Evolutionary conservation across 2,888 invertebrate genomes (phyloP), one percentile per base, ranked within the genome.

Genomic region (Drosophila niveifrons): DNA sequence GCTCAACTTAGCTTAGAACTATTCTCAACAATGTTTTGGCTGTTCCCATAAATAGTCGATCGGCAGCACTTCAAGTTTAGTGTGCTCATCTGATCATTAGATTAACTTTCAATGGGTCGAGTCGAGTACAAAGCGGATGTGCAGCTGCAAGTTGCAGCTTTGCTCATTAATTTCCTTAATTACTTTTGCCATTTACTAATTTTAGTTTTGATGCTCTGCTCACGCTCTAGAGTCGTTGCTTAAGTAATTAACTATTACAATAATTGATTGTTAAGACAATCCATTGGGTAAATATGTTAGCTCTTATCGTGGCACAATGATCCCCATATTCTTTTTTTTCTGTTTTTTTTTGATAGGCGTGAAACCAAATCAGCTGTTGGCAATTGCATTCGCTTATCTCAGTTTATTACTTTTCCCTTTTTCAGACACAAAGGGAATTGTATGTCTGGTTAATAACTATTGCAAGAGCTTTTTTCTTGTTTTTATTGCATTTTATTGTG

Each of bases 91-190:
- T 51, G 29, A 17, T 4, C 13, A 9, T 9, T 29, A 23, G 9
- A 43, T 15, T 31, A 52, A 56, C 64, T 63, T 59, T 51, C 23
- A 29, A 29, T 48, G 41, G 7, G 29, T 36, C 31, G 29, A 3
- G n/a, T 23, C 46, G 10, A 72, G n/a, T 36, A 6, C 36, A n/a
- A 36, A 10, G 44, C 72, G 77, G 77, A 76, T 74, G 36, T 58
- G 17, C 53, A 48, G 17, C 36, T 48, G 44, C 39, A 13, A 2
- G 2, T 39, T 7, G 13, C 15, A 29, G 15, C n/a, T 52, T 39
- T 39, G 31, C 29, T 28, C 29, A 4, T 34, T 68, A 68, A 52
- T 67, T 52, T 41, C 10, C 7, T 29, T 56, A 53, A 50, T 36
- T 52, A 18, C 36, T 17, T 31, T 51, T 51, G 11, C 11, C 36